A percentile compares a stretch with the other conserved stretches of the same genome.
Conservation (phyloP, 2,888 invertebrate species). For the Onthophagus sagittarius region DNA sequence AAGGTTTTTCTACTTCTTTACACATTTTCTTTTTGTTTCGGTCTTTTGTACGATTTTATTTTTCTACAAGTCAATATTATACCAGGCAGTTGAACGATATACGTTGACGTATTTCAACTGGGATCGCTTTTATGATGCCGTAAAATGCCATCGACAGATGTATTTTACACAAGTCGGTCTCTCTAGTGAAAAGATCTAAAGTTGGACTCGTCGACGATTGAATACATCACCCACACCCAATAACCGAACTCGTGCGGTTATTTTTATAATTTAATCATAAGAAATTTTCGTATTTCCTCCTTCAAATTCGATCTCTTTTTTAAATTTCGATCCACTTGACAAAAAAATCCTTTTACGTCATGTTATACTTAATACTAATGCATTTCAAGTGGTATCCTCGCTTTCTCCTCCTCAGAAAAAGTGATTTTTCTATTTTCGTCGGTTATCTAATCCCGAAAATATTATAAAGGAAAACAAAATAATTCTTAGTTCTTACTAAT, state of each 20-base stretch:
- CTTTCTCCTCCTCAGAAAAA: not conserved
- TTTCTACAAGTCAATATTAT: not conserved
- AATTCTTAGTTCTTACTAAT: no score
- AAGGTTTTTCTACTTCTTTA: not conserved
- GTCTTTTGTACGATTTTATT: no score
- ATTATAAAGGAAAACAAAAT: no score
- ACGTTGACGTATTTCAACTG: not conserved
- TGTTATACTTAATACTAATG: not conserved
- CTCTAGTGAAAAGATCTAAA: not conserved
- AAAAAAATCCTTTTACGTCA: not conserved
- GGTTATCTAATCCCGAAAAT: no score
- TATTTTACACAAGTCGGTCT: not conserved
- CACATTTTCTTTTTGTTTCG: not conserved
- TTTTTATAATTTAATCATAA: not conserved
- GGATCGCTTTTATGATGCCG: not conserved
- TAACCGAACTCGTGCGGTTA: not conserved
- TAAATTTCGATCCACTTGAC: not conserved
- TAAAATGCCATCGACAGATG: not conserved
- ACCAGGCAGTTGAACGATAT: not conserved
- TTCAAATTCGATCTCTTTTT: not conserved
- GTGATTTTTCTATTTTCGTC: not conserved
- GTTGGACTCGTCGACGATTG: not conserved
- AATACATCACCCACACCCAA: not conserved
- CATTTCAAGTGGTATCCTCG: not conserved
- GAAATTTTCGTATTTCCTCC: not conserved